A percentile compares a stretch with the other conserved stretches of the same genome.
These are phyloP conservation scores for Phoxinus phoxinus DNA, from an alignment of 2,113 vertebrate species.

Conservation along the genomic window DNA sequence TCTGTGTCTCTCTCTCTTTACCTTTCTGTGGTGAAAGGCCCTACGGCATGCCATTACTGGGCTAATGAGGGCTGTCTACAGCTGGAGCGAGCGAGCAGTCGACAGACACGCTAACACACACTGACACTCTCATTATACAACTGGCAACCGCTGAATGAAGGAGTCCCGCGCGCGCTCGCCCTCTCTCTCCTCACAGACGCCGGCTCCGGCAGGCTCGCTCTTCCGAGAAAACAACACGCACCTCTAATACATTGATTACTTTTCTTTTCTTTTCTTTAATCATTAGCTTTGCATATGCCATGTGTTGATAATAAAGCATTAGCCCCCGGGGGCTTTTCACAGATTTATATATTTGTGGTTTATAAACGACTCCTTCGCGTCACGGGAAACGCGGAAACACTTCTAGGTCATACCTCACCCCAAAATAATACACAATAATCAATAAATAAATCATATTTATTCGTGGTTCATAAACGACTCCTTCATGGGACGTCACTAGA, in stretches of 20 bases:
- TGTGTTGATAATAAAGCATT: not conserved
- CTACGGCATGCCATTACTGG: slow-evolving; percentile 79
- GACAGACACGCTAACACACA: slow-evolving; percentile 75
- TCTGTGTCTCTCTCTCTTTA: slow-evolving; percentile 49
- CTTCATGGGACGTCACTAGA: not conserved
- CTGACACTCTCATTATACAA: slow-evolving; percentile 83
- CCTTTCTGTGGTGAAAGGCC: slow-evolving; percentile 60
- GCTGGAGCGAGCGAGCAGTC: slow-evolving; percentile 70
- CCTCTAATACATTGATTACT: not conserved
- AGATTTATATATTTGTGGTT: not conserved
- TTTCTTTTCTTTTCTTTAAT: not conserved
- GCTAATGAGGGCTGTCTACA: slow-evolving; percentile 83
- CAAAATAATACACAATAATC: not conserved
- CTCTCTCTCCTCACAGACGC: slow-evolving; percentile 18
- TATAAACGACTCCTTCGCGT: not conserved
- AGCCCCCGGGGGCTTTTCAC: not conserved
- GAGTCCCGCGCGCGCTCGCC: slow-evolving; percentile 49
- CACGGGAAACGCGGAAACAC: not conserved
- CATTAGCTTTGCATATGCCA: not conserved
- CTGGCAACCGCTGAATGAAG: slow-evolving; percentile 69
- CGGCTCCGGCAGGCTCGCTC: not conserved
- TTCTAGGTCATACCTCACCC: not conserved
- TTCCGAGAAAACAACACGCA: not conserved
- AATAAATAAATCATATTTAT: not conserved
- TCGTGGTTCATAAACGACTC: not conserved